Conservation (phyloP, 92 coral and sea anemone genomes). For the Pocillopora grandis region DNA sequence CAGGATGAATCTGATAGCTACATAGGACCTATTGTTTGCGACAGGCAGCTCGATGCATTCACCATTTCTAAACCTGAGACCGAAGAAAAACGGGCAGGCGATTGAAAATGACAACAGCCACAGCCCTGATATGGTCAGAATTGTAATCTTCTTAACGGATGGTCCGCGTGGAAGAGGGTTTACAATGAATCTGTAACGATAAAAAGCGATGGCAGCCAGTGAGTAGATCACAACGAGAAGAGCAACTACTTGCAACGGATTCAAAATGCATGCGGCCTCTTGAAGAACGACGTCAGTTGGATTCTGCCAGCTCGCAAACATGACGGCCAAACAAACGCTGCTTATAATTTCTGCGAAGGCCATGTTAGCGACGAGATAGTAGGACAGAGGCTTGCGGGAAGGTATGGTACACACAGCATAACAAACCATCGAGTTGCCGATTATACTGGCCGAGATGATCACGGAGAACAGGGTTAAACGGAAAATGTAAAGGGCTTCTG, state of each 20-base stretch:
- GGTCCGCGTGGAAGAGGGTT: conserved; percentile 7
- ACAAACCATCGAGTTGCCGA: conserved; percentile 57
- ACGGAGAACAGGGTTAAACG: conserved; percentile 47
- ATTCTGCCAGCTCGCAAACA: conserved; percentile 21
- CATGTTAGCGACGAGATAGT: conserved; percentile 57
- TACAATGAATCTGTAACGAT: conserved; percentile 42
- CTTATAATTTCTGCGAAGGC: conserved; percentile 59
- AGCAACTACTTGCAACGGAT: conserved; percentile 43
- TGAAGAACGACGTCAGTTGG: background rate
- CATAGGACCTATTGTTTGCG: conserved; percentile 6
- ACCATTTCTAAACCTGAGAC: conserved; percentile 28
- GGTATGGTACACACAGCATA: no score
- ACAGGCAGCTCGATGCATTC: background rate
- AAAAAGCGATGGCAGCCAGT: conserved; percentile 53
- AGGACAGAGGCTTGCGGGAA: conserved; percentile 55
- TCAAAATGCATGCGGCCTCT: conserved; percentile 39
- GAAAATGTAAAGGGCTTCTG: conserved; percentile 17
- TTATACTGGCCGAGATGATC: conserved; percentile 39
- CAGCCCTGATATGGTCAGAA: conserved; percentile 19
- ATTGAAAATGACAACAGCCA: conserved; percentile 47
- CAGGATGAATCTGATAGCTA: conserved; percentile 23
- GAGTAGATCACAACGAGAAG: conserved; percentile 47
- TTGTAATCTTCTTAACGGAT: conserved; percentile 11
- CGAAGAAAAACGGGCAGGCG: conserved; percentile 35
- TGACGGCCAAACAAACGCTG: conserved; percentile 40